phyloP scores from a whole-genome alignment of 2,888 invertebrate species.

The Epirrhoe alternata region DNA sequence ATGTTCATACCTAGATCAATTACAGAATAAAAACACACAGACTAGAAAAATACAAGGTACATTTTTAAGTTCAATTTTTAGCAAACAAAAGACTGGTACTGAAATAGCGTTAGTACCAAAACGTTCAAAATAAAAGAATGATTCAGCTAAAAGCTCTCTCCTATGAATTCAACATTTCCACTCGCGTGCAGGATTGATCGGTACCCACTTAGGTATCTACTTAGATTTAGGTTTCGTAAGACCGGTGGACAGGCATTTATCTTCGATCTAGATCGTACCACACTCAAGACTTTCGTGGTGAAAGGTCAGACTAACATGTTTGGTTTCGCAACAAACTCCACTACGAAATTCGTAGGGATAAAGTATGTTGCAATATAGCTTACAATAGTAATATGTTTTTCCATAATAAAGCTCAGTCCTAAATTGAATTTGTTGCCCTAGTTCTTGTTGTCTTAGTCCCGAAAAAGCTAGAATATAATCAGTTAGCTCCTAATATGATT shows the following conservation, averaged over 20 bases:
- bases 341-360: constrained; percentile 49
- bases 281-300: constrained; percentile 71
- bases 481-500: no score
- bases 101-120: neutral
- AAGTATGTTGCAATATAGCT: neutral
- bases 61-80: neutral
- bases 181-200: constrained; percentile 31
- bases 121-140: neutral
- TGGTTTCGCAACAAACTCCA: constrained; percentile 54
- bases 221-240: constrained; percentile 56
- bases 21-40: no score
- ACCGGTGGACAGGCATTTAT: constrained; percentile 62
- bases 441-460: no score
- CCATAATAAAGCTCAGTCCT: no score
- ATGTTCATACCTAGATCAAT: no score
- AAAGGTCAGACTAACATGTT: constrained; percentile 75
- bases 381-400: no score
- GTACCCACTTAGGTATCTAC: constrained; percentile 36
- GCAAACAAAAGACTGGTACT: neutral
- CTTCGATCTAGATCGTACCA: constrained; percentile 71
- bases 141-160: neutral
- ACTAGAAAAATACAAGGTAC: no score
- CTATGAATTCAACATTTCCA: neutral
- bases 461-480: no score
- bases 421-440: no score